Conservation (phyloP, 2,888 invertebrate species). For the Rotaria macrura region DNA sequence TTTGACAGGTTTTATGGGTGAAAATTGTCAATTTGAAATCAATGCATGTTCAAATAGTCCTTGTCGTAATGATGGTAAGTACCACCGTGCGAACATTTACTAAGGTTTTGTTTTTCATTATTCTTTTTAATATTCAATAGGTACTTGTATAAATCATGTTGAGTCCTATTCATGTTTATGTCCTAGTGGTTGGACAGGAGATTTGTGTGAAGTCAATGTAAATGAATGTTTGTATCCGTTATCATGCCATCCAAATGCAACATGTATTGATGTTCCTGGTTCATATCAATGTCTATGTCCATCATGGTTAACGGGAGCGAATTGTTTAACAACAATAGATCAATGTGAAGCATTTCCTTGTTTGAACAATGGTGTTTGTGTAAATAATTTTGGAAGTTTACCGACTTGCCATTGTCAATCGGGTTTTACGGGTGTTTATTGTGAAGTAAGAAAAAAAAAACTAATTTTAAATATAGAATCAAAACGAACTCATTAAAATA, state of each 20-base stretch:
- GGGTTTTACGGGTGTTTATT: neutral
- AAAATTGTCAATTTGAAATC: slow-evolving; percentile 23
- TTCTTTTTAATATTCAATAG: neutral
- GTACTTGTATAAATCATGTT: slow-evolving; percentile 26
- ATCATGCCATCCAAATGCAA: neutral
- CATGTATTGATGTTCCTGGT: neutral
- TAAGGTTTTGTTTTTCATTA: neutral
- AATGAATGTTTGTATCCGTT: slow-evolving; percentile 24
- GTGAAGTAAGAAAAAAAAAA: neutral
- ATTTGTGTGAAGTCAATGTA: slow-evolving; percentile 19
- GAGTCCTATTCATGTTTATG: slow-evolving; percentile 24
- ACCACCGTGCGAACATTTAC: neutral
- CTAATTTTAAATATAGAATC: no score
- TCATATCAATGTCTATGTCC: neutral
- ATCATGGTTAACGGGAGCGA: neutral
- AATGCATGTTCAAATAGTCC: slow-evolving; percentile 25
- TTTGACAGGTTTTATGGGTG: slow-evolving; percentile 12
- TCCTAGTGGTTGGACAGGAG: slow-evolving; percentile 25
- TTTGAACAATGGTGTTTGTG: slow-evolving; percentile 22
- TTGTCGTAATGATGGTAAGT: slow-evolving; percentile 27
- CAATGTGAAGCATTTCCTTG: slow-evolving; percentile 27
- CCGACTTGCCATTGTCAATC: neutral
- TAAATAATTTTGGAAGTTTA: slow-evolving; percentile 12
- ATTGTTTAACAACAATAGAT: slow-evolving; percentile 28
- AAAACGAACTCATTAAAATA: no score